phyloP scores from a whole-genome alignment of 2,113 vertebrate genomes.

The Cynoglossus semilaevis region DNA sequence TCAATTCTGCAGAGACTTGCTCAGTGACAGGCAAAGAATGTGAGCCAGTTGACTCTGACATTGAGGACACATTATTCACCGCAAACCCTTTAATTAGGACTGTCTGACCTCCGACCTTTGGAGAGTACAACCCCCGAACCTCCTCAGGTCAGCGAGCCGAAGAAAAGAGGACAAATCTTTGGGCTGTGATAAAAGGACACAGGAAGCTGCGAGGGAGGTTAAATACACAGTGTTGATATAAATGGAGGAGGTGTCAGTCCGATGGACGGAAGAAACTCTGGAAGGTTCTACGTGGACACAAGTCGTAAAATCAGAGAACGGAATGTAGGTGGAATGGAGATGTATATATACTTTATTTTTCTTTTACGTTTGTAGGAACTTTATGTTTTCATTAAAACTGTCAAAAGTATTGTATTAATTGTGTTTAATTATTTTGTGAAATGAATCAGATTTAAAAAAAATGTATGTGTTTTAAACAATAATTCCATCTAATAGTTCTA shows the following conservation, averaged over 20 bases:
- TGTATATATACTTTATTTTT: too few relatives aligned
- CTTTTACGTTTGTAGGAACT: too few relatives aligned
- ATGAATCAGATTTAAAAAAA: too few relatives aligned
- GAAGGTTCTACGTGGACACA: not conserved
- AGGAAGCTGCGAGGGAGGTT: conserved; percentile 19
- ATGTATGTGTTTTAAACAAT: too few relatives aligned
- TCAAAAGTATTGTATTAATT: too few relatives aligned
- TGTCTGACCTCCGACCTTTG: conserved; percentile 60
- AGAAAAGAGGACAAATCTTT: conserved; percentile 11
- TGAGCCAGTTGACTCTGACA: conserved; percentile 50
- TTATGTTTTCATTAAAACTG: too few relatives aligned
- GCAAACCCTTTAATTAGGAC: conserved; percentile 70
- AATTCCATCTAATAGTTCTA: too few relatives aligned
- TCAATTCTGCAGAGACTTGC: conserved; percentile 65
- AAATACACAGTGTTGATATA: not conserved
- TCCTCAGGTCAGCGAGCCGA: conserved; percentile 28
- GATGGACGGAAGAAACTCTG: too few relatives aligned
- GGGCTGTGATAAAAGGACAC: conserved; percentile 20
- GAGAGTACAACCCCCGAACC: conserved; percentile 36
- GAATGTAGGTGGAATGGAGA: too few relatives aligned
- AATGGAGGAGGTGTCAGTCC: not conserved
- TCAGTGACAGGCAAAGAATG: conserved; percentile 58
- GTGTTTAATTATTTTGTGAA: too few relatives aligned
- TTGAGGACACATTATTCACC: conserved; percentile 61
- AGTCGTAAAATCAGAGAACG: conserved; percentile 56